Conservation (phyloP, 2,113 vertebrate species). For the Bufo gargarizans region DNA sequence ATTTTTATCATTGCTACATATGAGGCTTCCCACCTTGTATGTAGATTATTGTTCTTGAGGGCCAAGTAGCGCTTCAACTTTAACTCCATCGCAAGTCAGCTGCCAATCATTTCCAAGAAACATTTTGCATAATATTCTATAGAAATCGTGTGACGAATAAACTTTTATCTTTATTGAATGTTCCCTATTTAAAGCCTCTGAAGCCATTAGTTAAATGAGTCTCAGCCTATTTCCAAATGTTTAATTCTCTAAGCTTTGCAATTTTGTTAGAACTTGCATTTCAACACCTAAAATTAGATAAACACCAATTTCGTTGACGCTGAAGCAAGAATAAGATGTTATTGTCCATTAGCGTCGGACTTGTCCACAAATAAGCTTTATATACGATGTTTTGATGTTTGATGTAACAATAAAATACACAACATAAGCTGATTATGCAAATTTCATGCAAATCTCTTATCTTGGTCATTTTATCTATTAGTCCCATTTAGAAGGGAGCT, state of each 20-base stretch:
- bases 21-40: no score
- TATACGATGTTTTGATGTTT: constrained; percentile 39
- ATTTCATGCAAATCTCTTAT: constrained; percentile 43
- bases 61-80: background rate
- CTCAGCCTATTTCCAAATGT: constrained; percentile 38
- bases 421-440: constrained; percentile 49
- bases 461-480: constrained; percentile 47
- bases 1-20: background rate
- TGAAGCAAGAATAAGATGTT: constrained; percentile 33
- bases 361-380: constrained; percentile 37
- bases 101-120: background rate
- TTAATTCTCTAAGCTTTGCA: constrained; percentile 24
- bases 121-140: background rate
- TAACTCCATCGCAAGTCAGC: background rate
- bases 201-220: constrained; percentile 42
- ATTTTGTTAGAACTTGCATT: constrained; percentile 23
- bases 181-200: background rate
- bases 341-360: constrained; percentile 29
- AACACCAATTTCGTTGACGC: constrained; percentile 42
- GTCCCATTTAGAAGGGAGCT: constrained; percentile 22
- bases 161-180: constrained; percentile 27
- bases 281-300: constrained; percentile 46
- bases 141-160: background rate
- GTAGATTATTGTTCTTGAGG: background rate
- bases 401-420: constrained; percentile 43